Evolutionary conservation across 2,888 invertebrate species (phyloP).

Genomic region (Folsomia manolachei): DNA sequence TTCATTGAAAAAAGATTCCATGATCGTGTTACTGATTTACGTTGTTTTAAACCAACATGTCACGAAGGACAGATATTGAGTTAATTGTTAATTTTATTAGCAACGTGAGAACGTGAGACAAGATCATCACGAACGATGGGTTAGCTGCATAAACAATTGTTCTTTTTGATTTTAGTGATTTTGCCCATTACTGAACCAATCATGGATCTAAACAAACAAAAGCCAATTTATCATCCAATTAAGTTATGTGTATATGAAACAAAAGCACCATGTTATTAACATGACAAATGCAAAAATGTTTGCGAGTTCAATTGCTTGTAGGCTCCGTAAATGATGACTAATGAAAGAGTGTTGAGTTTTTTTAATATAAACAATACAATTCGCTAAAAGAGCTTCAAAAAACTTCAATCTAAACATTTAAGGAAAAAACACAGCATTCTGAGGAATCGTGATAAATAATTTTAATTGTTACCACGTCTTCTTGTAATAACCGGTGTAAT

Average conservation of each 20-base stretch:
- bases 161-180: too few species aligned
- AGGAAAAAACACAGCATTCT: not conserved
- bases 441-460: constrained; percentile 10
- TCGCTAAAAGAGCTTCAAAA: too few species aligned
- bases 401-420: not conserved
- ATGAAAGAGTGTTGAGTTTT: not conserved
- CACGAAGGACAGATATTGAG: not conserved
- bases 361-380: too few species aligned
- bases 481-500: not conserved
- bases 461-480: constrained; percentile 11
- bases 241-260: not conserved
- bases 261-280: constrained; percentile 2
- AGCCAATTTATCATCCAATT: constrained; percentile 2
- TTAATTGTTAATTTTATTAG: constrained; percentile 5
- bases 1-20: too few species aligned
- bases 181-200: too few species aligned
- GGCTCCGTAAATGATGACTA: constrained; percentile 1
- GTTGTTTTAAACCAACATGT: not conserved
- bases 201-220: not conserved
- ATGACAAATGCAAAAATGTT: not conserved
- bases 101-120: not conserved
- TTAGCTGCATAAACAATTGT: too few species aligned
- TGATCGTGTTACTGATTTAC: too few species aligned
- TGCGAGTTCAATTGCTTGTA: too few species aligned
- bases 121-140: too few species aligned